These are phyloP conservation scores for Verasper variegatus DNA, from an alignment of 2,113 vertebrate species.

Conservation along the genomic window DNA sequence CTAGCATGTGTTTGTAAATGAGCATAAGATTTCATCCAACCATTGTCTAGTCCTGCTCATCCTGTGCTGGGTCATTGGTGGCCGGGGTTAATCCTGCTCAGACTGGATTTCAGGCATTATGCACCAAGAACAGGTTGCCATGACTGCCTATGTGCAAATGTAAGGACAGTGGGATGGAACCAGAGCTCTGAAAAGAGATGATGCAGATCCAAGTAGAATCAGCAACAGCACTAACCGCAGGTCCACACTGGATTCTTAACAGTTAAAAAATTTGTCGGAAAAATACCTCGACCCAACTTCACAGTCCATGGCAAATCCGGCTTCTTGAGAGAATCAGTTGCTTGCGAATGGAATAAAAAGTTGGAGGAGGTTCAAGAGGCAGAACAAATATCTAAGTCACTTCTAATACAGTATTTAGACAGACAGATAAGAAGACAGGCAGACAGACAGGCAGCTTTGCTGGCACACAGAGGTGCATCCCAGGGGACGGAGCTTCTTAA, in stretches of 20 bases:
- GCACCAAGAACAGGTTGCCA: not conserved
- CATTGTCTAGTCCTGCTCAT: not conserved
- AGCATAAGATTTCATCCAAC: not conserved
- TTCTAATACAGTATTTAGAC: slow-evolving; percentile 26
- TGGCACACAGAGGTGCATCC: slow-evolving; percentile 18
- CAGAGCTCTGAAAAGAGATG: not conserved
- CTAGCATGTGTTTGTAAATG: not conserved
- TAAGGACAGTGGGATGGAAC: not conserved
- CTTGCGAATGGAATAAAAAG: not conserved
- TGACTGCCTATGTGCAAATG: not conserved
- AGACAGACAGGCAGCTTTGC: not conserved
- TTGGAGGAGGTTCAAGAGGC: not conserved
- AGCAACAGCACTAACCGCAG: not conserved
- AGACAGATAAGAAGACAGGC: not conserved
- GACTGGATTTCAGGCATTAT: not conserved
- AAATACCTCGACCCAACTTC: not conserved
- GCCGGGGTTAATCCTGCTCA: not conserved
- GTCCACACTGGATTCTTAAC: not conserved
- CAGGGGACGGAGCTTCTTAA: slow-evolving; percentile 48
- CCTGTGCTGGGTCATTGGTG: not conserved
- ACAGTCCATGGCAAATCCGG: not conserved
- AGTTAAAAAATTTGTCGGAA: not conserved
- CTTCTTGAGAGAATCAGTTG: not conserved
- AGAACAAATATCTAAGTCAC: slow-evolving; percentile 8
- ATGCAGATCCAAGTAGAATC: not conserved